Percentiles rank a stretch among this genome's conserved stretches.
phyloP scores from a whole-genome alignment of 2,797 vertebrate genomes.

The Falco berigora region DNA sequence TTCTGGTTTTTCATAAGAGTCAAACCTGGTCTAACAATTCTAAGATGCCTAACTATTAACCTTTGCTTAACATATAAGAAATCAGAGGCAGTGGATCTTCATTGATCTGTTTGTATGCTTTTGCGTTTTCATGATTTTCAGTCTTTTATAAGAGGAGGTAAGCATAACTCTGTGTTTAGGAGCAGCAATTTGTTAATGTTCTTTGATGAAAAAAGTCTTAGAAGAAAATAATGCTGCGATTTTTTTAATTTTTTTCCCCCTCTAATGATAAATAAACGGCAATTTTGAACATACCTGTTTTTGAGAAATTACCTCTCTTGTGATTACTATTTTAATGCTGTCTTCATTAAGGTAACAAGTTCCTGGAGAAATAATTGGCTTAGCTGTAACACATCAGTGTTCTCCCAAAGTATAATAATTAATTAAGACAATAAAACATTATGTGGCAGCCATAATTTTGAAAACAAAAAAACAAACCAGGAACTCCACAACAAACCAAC shows the following conservation, averaged over 20 bases:
- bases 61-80: background rate
- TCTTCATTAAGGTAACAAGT: background rate
- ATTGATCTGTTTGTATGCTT: background rate
- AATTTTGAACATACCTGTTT: background rate
- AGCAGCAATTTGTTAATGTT: background rate
- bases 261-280: background rate
- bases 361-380: background rate
- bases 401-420: background rate
- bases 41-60: background rate
- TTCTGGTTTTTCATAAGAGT: background rate
- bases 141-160: background rate
- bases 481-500: background rate
- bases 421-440: background rate
- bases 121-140: background rate
- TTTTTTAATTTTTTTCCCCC: background rate
- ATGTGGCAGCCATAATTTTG: background rate
- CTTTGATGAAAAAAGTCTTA: background rate
- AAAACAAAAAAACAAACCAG: background rate
- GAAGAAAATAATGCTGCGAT: background rate
- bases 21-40: background rate
- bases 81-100: background rate
- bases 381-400: background rate
- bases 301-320: background rate
- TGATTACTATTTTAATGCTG: background rate
- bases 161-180: background rate